Evolutionary conservation across 2,888 invertebrate genomes (phyloP).

Genomic region (Hypomecis atomaria): DNA sequence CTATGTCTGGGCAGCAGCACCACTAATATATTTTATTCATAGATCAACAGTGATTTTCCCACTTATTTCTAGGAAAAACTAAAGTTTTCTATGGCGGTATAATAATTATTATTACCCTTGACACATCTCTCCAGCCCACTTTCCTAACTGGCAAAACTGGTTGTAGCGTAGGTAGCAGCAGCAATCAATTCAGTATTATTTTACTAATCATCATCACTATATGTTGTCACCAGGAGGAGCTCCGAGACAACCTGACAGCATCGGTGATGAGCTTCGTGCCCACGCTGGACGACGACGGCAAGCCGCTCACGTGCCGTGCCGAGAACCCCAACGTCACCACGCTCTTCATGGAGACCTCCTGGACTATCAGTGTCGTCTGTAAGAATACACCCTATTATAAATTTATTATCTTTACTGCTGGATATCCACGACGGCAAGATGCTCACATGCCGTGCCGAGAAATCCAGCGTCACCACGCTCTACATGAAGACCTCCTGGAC

Average conservation of each 20-base stretch:
- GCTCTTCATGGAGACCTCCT: constrained; percentile 92
- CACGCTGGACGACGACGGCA: constrained; percentile 94
- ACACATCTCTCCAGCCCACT: no score
- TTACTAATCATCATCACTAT: no score
- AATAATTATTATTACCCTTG: no score
- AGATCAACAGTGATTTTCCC: no score
- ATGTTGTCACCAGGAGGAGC: constrained; percentile 86
- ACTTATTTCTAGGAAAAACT: no score
- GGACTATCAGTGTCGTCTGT: constrained; percentile 96
- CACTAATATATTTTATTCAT: no score
- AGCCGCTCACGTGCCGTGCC: constrained; percentile 94
- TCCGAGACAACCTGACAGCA: constrained; percentile 91
- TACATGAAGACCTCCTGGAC: constrained; percentile 94
- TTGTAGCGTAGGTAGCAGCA: no score
- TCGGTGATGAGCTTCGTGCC: constrained; percentile 95
- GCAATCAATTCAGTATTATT: no score
- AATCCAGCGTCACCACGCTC: constrained; percentile 94
- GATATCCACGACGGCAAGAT: constrained; percentile 91
- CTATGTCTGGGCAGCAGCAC: no score
- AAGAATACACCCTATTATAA: constrained; percentile 79
- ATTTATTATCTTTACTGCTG: background rate
- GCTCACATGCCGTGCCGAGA: constrained; percentile 95
- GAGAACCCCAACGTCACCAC: constrained; percentile 96
- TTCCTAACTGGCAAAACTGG: no score
- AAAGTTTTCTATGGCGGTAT: no score